Base-by-base conservation (phyloP, 2,797 vertebrate genomes). In the Potorous gilbertii region DNA sequence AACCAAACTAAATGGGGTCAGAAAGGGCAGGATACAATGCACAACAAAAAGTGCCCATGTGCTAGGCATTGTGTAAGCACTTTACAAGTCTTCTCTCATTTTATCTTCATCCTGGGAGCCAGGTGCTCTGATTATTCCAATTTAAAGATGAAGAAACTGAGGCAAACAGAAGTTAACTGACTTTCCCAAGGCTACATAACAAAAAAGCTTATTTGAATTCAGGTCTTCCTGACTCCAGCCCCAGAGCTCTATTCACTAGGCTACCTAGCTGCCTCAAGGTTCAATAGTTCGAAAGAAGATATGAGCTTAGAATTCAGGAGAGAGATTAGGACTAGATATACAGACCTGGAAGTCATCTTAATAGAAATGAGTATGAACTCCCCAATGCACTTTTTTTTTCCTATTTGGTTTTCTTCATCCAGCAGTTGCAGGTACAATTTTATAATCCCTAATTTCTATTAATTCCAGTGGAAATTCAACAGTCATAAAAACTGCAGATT, bases 21-120 rank as follows among this genome's bases (percentile, higher is more conserved):
- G 0, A 5, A 21, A 18, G 5, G 40, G 5, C 40, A 1, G n/a
- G 62, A 74, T 5, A 18, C 2, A 0, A n/a, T 40, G n/a, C 18
- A 74, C 5, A 21, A 18, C 5, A 74, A 18, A 74, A 21, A 18
- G 66, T 40, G n/a, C 34, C 16, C 0, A 21, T 21, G 13, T 34
- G 13, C 14, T 14, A 66, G 31, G 12, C 31, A 5, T n/a, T n/a
- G 31, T 74, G 34, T 74, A 81, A 81, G 18, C 12, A 11, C 40
- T 81, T 81, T 81, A 81, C 6, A 81, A 46, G 46, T 46, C 46
- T 74, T 40, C 62, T 81, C 40, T 81, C 74, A 81, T 46, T 66
- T n/a, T 16, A 66, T n/a, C 14, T 34, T n/a, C 62, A n/a, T 14
- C 34, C 34, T 66, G 31, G 24, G 34, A 62, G 34, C 13, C 1